Evolutionary conservation across 2,797 vertebrate species (phyloP).

Genomic region (Pempheris klunzingeri): DNA sequence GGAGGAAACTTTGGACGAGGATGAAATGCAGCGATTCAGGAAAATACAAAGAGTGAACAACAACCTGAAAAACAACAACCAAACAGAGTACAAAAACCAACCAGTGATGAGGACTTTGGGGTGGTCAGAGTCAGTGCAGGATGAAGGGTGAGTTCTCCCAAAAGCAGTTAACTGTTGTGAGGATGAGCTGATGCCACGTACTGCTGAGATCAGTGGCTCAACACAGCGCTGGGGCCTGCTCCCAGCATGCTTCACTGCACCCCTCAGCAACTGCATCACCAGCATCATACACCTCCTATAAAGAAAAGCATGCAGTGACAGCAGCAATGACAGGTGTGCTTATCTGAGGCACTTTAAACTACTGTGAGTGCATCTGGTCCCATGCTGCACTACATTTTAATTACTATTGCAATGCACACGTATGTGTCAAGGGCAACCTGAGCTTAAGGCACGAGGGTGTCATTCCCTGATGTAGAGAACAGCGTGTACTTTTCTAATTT

Average conservation of each 20-base stretch:
- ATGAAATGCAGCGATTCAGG: not conserved
- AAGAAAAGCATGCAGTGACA: not conserved
- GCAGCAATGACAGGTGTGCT: not conserved
- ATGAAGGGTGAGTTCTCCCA: slow-evolving; percentile 83
- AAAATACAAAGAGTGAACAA: not conserved
- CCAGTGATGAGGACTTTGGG: slow-evolving; percentile 94
- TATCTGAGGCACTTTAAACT: not conserved
- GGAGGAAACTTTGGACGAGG: not conserved
- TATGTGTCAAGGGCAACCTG: not conserved
- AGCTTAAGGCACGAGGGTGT: not conserved
- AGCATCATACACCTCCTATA: slow-evolving; percentile 30
- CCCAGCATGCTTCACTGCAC: slow-evolving; percentile 53
- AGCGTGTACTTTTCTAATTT: not conserved
- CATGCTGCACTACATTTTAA: not conserved
- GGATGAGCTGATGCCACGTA: slow-evolving; percentile 80
- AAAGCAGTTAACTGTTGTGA: slow-evolving; percentile 80
- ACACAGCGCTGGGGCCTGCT: slow-evolving; percentile 64
- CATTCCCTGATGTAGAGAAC: not conserved
- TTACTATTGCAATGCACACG: not conserved
- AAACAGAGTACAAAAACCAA: slow-evolving; percentile 50
- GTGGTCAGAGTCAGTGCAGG: slow-evolving; percentile 83
- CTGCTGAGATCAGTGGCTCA: slow-evolving; percentile 13
- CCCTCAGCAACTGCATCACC: slow-evolving; percentile 35
- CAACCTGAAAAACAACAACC: no score
- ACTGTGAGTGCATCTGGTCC: not conserved